These are phyloP conservation scores for Megalonaias nervosa DNA, from an alignment of 1,140 invertebrate species.

Conservation along the genomic window DNA sequence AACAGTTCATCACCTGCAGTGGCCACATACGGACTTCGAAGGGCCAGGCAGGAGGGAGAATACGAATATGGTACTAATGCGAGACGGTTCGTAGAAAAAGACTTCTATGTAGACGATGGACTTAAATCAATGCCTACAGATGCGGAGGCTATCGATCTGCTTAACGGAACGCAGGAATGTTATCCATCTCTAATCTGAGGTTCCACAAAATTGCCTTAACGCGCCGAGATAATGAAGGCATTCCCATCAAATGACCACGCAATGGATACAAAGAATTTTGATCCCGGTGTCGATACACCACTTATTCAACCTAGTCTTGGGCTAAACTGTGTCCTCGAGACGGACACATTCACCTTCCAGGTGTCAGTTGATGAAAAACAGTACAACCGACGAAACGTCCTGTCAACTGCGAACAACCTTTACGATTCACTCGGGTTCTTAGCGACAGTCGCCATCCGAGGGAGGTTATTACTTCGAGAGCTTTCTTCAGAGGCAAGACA, in stretches of 20 bases:
- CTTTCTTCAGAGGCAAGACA: not conserved
- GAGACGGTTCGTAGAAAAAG: conserved; percentile 13
- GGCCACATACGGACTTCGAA: conserved; percentile 21
- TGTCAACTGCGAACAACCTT: no score
- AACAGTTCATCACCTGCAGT: conserved; percentile 20
- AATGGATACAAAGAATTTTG: not conserved
- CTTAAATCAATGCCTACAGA: conserved; percentile 9
- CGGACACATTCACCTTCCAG: no score
- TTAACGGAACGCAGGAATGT: conserved; percentile 15
- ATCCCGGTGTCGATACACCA: not conserved
- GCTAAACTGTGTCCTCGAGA: not conserved
- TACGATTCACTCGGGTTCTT: not conserved
- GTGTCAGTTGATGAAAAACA: no score
- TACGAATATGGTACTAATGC: not conserved
- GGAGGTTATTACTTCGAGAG: conserved; percentile 7
- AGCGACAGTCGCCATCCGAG: not conserved
- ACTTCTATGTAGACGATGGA: conserved; percentile 42
- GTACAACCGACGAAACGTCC: no score
- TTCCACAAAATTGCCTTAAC: conserved; percentile 31
- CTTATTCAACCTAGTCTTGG: conserved; percentile 10
- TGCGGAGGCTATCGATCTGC: conserved; percentile 15
- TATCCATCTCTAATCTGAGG: conserved; percentile 1
- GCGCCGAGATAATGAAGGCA: conserved; percentile 9
- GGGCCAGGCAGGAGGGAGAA: conserved; percentile 7
- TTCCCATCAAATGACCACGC: conserved; percentile 18